Conservation (phyloP, 2,797 vertebrate species). For the Clarias fuscus region DNA sequence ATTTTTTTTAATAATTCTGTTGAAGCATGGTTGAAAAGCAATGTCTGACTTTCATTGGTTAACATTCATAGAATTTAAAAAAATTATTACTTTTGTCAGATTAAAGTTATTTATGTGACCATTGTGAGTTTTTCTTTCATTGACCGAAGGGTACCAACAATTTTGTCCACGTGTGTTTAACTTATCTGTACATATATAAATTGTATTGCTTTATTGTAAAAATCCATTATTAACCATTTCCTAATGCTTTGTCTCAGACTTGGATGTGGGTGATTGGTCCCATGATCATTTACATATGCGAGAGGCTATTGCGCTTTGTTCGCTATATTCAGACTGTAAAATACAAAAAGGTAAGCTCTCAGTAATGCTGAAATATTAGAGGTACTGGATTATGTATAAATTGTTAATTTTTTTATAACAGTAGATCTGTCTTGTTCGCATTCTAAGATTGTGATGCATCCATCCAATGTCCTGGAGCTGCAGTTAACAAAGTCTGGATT, state of each 20-base stretch:
- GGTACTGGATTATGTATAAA: too few relatives aligned
- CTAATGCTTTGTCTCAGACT: slow-evolving; percentile 72
- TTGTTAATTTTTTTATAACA: not conserved
- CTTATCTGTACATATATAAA: not conserved
- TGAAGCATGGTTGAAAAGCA: too few relatives aligned
- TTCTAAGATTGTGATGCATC: slow-evolving; percentile 84
- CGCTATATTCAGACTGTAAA: slow-evolving; percentile 79
- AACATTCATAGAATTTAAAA: too few relatives aligned
- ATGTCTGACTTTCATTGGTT: too few relatives aligned
- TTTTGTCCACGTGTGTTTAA: too few relatives aligned
- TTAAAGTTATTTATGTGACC: too few relatives aligned
- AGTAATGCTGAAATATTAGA: not conserved
- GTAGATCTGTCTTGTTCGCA: not conserved
- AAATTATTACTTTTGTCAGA: too few relatives aligned
- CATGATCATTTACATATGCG: slow-evolving; percentile 83
- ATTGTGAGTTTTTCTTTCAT: too few relatives aligned
- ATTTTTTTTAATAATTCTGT: too few relatives aligned
- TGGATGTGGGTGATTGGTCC: slow-evolving; percentile 90
- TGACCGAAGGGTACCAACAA: too few relatives aligned
- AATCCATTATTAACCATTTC: not conserved
- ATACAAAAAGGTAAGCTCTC: slow-evolving; percentile 81
- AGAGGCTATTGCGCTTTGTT: slow-evolving; percentile 82
- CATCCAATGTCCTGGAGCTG: slow-evolving; percentile 88
- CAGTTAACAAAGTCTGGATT: slow-evolving; percentile 87
- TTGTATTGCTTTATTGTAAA: not conserved